A percentile compares a stretch with the other conserved stretches of the same genome.
Evolutionary conservation across 2,797 vertebrate species (phyloP).

Genomic region (Urosaurus nigricauda): DNA sequence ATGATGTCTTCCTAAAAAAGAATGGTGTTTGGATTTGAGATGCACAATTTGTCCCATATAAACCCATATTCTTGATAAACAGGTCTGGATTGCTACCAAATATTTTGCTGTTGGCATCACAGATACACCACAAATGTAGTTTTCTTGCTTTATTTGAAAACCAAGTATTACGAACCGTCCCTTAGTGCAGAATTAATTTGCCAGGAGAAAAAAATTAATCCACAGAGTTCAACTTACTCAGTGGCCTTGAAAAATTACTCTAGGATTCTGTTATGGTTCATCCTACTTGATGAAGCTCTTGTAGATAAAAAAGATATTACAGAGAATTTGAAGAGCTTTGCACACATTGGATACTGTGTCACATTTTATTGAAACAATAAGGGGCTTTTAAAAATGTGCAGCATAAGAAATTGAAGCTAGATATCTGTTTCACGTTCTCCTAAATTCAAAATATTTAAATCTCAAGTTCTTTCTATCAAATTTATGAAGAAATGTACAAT

Average conservation of each 20-base stretch:
- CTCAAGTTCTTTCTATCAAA: background rate
- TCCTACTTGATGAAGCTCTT: background rate
- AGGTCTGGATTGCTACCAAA: slow-evolving; percentile 29
- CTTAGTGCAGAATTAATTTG: slow-evolving; percentile 55
- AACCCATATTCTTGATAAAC: background rate
- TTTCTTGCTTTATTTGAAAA: slow-evolving; percentile 18
- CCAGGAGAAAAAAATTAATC: slow-evolving; percentile 42
- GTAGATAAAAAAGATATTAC: background rate
- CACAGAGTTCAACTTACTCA: slow-evolving; percentile 28
- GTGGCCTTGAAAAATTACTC: background rate
- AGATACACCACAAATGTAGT: background rate
- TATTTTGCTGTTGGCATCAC: slow-evolving; percentile 14
- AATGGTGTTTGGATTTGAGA: background rate
- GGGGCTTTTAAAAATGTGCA: background rate
- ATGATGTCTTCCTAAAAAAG: background rate
- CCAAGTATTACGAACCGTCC: slow-evolving; percentile 41
- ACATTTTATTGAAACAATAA: slow-evolving; percentile 28
- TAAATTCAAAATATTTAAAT: background rate
- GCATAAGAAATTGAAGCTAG: slow-evolving; percentile 10
- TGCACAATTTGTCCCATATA: background rate
- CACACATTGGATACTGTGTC: slow-evolving; percentile 34
- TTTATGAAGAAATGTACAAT: background rate
- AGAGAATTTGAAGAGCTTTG: slow-evolving; percentile 31
- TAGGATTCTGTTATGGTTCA: slow-evolving; percentile 18
- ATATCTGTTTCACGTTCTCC: background rate